Evolutionary conservation across 2,113 vertebrate species (phyloP), one percentile per base, ranked within the genome.

Genomic region (Nannobrachium achirus): DNA sequence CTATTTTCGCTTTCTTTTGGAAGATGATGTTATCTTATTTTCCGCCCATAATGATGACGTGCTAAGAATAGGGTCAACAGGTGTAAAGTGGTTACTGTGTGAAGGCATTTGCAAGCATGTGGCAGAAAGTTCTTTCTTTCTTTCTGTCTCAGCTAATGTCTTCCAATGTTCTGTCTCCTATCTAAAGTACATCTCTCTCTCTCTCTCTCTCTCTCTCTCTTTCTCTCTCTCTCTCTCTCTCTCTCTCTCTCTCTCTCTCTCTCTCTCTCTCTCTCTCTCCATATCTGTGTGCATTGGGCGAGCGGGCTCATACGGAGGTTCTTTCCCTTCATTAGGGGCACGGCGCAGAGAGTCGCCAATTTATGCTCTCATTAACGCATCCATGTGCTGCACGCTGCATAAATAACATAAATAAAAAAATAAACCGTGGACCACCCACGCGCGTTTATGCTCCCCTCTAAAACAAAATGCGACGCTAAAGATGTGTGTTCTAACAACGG

Each of bases 401-500:
- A 38, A 0, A 41, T 41, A 57, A 46, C 41, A 61, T 39, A 44
- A 55, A 51, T 39, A 48, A 69, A 53, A 6, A 58, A 51, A 39
- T 40, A 67, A 57, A 6, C 0, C 3, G 1, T 0, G 69, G 88
- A 89, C 83, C 87, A 88, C 86, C 81, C 86, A 86, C 53, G 6
- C 3, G 58, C 65, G 19, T 69, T 80, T 58, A 56, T 56, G 66
- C 63, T 56, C 74, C 56, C n/a, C 57, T 83, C 45, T 52, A 74
- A 81, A n/a, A 85, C 57, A 77, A 81, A 74, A 80, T 57, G 63
- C 61, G 72, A 84, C 72, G 81, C 70, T 78, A 78, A 81, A 76
- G 44, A 75, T 63, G 55, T 73, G 66, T 76, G 65, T 71, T 80
- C 59, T 62, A 59, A 69, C 75, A 64, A 58, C 45, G 25, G 19